phyloP scores from a whole-genome alignment of 2,113 vertebrate species.

The Rhinolophus ferrumequinum region DNA sequence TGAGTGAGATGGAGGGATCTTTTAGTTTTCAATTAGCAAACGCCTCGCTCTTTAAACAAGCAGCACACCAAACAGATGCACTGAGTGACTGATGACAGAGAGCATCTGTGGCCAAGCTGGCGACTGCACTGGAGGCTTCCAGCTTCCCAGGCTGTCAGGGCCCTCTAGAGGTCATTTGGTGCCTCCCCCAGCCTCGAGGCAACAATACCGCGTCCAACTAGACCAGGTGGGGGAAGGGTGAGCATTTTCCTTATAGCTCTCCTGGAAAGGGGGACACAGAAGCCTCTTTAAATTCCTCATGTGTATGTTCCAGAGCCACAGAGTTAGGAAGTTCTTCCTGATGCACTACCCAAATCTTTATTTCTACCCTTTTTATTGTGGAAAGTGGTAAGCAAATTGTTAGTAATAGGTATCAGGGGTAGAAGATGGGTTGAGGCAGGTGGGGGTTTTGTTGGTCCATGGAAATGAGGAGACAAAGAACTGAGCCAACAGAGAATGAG shows the following conservation, averaged over 20 bases:
- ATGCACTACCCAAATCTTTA: background rate
- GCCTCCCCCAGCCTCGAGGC: background rate
- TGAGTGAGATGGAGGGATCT: conserved; percentile 71
- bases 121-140: background rate
- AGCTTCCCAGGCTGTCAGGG: background rate
- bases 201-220: background rate
- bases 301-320: background rate
- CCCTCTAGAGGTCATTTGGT: conserved; percentile 51
- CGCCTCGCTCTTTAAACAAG: conserved; percentile 70
- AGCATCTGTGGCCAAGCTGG: conserved; percentile 38
- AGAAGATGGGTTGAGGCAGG: background rate
- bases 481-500: background rate
- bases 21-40: conserved; percentile 79
- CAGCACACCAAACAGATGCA: conserved; percentile 53
- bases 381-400: background rate
- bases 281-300: background rate
- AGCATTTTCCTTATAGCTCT: background rate
- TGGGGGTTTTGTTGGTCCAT: background rate
- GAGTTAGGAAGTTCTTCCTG: background rate
- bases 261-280: background rate
- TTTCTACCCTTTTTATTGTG: background rate
- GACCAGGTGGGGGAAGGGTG: background rate
- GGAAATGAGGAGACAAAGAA: background rate
- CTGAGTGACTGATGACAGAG: conserved; percentile 49
- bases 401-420: background rate